A percentile compares a stretch with the other conserved stretches of the same genome.
Conservation (phyloP, 2,113 vertebrate genomes). For the Grammomys dolichurus region DNA sequence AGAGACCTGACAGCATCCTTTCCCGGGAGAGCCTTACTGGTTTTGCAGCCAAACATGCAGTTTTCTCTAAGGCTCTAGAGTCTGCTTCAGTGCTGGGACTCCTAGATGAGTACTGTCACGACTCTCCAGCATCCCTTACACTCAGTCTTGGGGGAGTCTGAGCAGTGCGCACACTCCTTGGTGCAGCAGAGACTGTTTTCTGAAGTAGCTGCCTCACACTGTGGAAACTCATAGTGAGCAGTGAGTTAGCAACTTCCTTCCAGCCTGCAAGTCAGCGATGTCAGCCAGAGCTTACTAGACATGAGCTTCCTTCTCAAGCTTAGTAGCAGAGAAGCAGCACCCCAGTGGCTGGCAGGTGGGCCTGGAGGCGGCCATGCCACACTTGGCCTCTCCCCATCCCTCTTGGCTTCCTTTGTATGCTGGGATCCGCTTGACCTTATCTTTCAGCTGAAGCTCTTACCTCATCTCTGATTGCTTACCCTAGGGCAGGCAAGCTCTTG, state of each 20-base stretch:
- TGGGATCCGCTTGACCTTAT: constrained; percentile 70
- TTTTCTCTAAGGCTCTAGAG: constrained; percentile 27
- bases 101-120: constrained; percentile 10
- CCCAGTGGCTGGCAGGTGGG: constrained; percentile 35
- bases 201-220: not conserved
- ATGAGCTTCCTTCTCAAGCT: constrained; percentile 51
- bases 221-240: not conserved
- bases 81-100: constrained; percentile 22
- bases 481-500: constrained; percentile 71
- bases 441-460: constrained; percentile 63
- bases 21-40: constrained; percentile 21
- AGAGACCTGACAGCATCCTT: constrained; percentile 22
- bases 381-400: constrained; percentile 52
- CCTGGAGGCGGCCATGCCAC: not conserved
- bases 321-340: not conserved
- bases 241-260: constrained; percentile 55
- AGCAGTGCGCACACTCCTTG: not conserved
- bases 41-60: constrained; percentile 33
- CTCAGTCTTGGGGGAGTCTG: not conserved
- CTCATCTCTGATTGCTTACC: constrained; percentile 78
- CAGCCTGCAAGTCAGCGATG: constrained; percentile 47
- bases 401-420: constrained; percentile 68
- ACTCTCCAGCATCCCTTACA: constrained; percentile 42
- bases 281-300: constrained; percentile 61
- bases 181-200: not conserved